Base-by-base conservation (phyloP, 2,113 vertebrate genomes). In the Sclerurus mexicanus region DNA sequence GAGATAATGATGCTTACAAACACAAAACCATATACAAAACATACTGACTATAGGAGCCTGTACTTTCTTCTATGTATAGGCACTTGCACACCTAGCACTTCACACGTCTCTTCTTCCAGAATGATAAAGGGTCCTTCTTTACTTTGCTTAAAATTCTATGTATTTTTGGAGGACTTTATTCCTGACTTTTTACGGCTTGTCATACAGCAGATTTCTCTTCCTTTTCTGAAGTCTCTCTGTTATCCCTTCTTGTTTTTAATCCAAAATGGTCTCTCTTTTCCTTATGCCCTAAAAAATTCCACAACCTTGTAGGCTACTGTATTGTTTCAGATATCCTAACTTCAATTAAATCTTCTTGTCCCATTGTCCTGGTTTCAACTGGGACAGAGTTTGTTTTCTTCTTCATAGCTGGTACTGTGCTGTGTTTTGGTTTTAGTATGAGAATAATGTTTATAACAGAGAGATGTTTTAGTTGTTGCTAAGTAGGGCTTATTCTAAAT, bases 241-340 rank as follows among this genome's bases (percentile, higher is more conserved):
- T 46, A 46, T 46, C 44, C 9, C 3, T 50, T 10, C 17, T 76
- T 42, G 6, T 40, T 76, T 62, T 47, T 24, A 2, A 63, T 7
- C 33, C 44, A 17, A 81, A 74, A 73, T 17, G 2, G 4, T 46
- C 14, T 52, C 14, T 52, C 4, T 8, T 47, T 85, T 66, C 7
- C 18, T 52, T 44, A 71, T 52, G 56, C 3, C 30, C 18, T 75
- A 46, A 72, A 31, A 30, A 17, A 37, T 14, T 3, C 30, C 6
- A 27, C 20, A 71, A 2, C 4, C 39, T 73, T 82, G 7, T 40
- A 12, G 2, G 0, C 25, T 39, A 31, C 4, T 4, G 2, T 7
- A 3, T 49, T 46, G 14, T 62, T 84, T 86, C 84, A 83, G 14
- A 40, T 27, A 63, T 13, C 8, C 2, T 59, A 6, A 88, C 30